Evolutionary conservation across 2,797 vertebrate genomes (phyloP), one percentile per base, ranked within the genome.

Genomic region (Denticeps clupeoides): DNA sequence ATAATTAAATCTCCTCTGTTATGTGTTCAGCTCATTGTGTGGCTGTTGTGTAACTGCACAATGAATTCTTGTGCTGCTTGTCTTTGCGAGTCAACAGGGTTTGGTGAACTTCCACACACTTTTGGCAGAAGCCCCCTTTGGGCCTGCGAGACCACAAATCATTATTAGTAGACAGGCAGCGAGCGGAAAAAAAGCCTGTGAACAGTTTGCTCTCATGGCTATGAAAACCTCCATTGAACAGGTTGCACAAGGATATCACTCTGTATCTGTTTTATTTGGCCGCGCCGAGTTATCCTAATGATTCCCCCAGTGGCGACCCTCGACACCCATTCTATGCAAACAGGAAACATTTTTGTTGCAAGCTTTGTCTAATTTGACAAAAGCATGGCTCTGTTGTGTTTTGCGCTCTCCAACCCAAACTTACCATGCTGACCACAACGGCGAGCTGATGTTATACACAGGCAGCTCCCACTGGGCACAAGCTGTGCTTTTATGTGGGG

Each of bases 21-120:
- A n/a, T n/a, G n/a, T n/a, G n/a, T 56, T 59, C 49, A 60, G 57
- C 53, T 58, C 26, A 52, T 58, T 51, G 22, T 40, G 48, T 18
- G 53, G 63, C 18, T 58, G 47, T 77, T 74, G 63, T 59, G 68
- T 46, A 71, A 76, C 42, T 51, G 45, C 18, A 48, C 22, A 38
- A 2, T 60, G 49, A 49, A 60, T 63, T 33, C 29, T 56, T 54
- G 51, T 42, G 48, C 19, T 11, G 46, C 26, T 52, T 6, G 52
- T 42, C 53, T 16, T 2, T 35, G 10, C 32, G 43, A n/a, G 47
- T 55, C 42, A 32, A 40, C 33, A 31, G 47, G 48, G 73, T 69
- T 79, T 72, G 73, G 60, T 70, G 61, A 75, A 75, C 74, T 68
- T 66, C 53, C 63, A 62, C 42, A 22, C 31, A 54, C 49, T 45